Evolutionary conservation across 2,113 vertebrate species (phyloP), one percentile per base, ranked within the genome.

Genomic region (Ochotona princeps): DNA sequence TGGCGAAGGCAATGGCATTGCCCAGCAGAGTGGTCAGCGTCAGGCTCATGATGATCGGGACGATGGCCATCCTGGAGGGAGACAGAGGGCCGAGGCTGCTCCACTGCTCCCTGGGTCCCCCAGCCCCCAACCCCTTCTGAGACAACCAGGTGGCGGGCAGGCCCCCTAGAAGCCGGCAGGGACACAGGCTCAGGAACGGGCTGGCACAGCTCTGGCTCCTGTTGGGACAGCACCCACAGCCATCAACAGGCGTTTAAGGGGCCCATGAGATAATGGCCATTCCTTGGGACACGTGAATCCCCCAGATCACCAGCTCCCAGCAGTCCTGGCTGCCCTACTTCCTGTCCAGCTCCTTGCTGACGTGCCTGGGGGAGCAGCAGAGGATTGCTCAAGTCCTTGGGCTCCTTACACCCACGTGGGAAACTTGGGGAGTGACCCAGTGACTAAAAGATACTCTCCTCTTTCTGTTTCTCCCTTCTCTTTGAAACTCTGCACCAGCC

Each of bases 1-100:
- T 99, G 60, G 99, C 99, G 8, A 99, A 99, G 61, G 99, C 99
- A 0, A 99, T 98, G 93, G 98, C 99, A 0, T 99, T 99, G 14
- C 99, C 99, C 75, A 99, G 98, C 92, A 99, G 97, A 0, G 99
- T 99, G 66, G 99, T 99, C 72, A 99, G 92, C 5, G 98, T 98
- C 96, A 99, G 98, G 79, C 98, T 99, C 96, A 99, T 97, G 92
- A 99, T 20, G 0, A 99, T 70, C 0, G 99, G 99, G 67, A 99
- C 97, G 1, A 99, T 51, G 0, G 99, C 99, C 99, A 99, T 99
- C 97, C 99, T 99, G 97, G n/a, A 72, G 5, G 83, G 23, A 89
- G 28, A 61, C 63, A 81, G 80, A 80, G 51, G 38, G 93, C 90
- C 76, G 1, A 3, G 57, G 66, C 8, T 20, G 2, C 61, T 6